Evolutionary conservation across 2,797 vertebrate genomes (phyloP), one percentile per base, ranked within the genome.

Genomic region (Epinephelus awoara): DNA sequence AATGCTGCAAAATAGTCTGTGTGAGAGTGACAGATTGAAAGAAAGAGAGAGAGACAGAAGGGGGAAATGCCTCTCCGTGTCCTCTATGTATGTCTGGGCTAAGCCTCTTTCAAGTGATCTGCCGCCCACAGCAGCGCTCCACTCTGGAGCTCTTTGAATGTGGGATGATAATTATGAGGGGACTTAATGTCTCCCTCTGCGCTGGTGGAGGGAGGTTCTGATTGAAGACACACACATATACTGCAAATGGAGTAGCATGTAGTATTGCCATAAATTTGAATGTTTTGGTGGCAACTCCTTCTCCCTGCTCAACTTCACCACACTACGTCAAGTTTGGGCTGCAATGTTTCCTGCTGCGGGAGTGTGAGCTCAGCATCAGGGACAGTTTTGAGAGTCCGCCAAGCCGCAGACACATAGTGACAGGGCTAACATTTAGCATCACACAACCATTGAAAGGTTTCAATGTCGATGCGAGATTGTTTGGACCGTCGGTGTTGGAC

Each of bases 141-240:
- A 40, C 71, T 84, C 83, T 67, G 72, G 54, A 78, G 81, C 75
- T 74, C 82, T 81, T 79, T 73, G 56, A 84, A 83, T 84, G 86
- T 85, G 71, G 80, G 81, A 81, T 86, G 90, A 90, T 93, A 92
- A 92, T 94, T 91, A 93, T 61, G 83, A 91, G 59, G 80, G 83
- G 89, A 86, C 88, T 87, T 72, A 66, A 86, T 71, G 85, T 79
- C 49, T 85, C 86, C 58, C 51, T 67, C 40, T 52, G 50, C 46
- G 13, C 59, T 67, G 69, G 44, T 55, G 58, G 66, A 75, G 56
- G 54, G 23, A 72, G 51, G 66, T 19, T 59, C 47, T 51, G 3
- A 67, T 6, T 29, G 61, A n/a, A 44, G 29, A 49, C 1, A 27
- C 13, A 34, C 47, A 66, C 1, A 21, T 12, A 54, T 1, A 55